Evolutionary conservation across 2,888 invertebrate species (phyloP), one percentile per base, ranked within the genome.

Genomic region (Lamproptera curius): DNA sequence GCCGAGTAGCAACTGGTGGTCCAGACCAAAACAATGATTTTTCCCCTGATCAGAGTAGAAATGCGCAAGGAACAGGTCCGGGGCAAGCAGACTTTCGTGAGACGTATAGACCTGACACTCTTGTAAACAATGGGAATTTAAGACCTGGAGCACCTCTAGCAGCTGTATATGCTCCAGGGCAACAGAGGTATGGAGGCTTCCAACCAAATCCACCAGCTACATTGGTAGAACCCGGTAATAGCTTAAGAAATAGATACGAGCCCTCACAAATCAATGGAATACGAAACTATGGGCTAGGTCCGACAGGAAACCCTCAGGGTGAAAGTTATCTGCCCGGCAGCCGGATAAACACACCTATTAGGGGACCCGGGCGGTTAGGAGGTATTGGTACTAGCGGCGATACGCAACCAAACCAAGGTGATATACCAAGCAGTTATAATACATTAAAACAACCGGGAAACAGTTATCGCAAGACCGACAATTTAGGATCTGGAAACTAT

Each of bases 31-130:
- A 48, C 15, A 13, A 20, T 16, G 37, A 50, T n/a, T 51, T 48
- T 39, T 41, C 36, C 10, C 45, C 51, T 9, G 44, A 26, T 49
- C 33, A 36, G 37, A 62, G 65, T 56, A 42, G 67, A 1, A 44
- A 31, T 48, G 16, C 34, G 36, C 63, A 66, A 57, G 43, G 67
- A 1, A 39, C 39, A 42, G 53, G 42, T 16, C 40, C 42, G 9
- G 46, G 45, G 33, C 26, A 28, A 36, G 49, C 16, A 11, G 36
- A 15, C n/a, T 13, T 33, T 41, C 16, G 11, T 11, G 15, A n/a
- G 1, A 16, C 47, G 14, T 40, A 15, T 8, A 33, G 10, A 2
- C 45, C 40, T 13, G 38, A 33, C 14, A 13, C n/a, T 1, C 10
- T 16, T 15, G 14, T 26, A 11, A 28, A 9, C 10, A 13, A 20